A percentile compares a stretch with the other conserved stretches of the same genome.
Evolutionary conservation across 2,888 invertebrate genomes (phyloP).

Genomic region (Ferdinandea cuprea): DNA sequence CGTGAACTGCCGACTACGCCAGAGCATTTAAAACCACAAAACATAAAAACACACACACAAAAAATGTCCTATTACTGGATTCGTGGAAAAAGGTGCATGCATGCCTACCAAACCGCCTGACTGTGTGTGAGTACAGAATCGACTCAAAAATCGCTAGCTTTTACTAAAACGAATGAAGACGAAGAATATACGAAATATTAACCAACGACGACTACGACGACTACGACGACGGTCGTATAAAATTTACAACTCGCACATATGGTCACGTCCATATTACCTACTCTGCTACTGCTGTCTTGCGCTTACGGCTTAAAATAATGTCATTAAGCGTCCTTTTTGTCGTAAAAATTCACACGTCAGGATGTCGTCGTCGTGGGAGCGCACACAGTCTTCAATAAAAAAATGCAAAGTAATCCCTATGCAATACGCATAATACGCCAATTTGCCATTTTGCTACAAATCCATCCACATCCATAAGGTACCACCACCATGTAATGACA

Average conservation of each 20-base stretch:
- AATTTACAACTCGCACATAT: conserved; percentile 71
- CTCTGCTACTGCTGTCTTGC: conserved; percentile 24
- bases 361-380: conserved; percentile 14
- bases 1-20: conserved; percentile 25
- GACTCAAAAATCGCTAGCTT: conserved; percentile 61
- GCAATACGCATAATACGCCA: conserved; percentile 71
- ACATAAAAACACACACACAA: conserved; percentile 55
- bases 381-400: no score
- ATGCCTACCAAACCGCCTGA: no score
- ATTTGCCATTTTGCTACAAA: conserved; percentile 56
- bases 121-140: no score
- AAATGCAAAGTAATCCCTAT: conserved; percentile 73
- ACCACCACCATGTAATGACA: conserved; percentile 58
- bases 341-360: conserved; percentile 67
- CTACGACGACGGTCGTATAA: conserved; percentile 72
- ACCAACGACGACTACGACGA: no score
- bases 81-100: not conserved
- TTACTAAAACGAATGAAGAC: conserved; percentile 61
- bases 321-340: conserved; percentile 73
- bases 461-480: conserved; percentile 24
- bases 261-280: conserved; percentile 54
- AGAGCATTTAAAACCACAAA: conserved; percentile 54
- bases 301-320: conserved; percentile 63
- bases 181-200: conserved; percentile 60
- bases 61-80: conserved; percentile 18